Percentiles rank a stretch among this genome's conserved stretches.
Conservation (phyloP, 2,113 vertebrate species). For the Lonchura striata region DNA sequence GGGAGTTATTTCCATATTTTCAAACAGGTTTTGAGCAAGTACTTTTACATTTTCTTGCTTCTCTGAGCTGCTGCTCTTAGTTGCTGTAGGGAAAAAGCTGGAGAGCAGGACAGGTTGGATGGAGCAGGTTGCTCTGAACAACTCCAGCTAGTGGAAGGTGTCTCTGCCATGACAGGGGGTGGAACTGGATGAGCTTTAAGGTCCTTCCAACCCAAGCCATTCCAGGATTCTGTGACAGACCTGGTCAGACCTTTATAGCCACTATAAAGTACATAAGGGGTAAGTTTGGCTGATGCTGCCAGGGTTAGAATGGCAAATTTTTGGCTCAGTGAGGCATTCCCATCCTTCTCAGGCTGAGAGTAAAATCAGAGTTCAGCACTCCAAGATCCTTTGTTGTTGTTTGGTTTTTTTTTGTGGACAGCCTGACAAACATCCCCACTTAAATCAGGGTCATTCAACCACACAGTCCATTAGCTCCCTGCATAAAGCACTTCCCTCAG, state of each 20-base stretch:
- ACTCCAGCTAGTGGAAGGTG: background rate
- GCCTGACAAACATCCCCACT: background rate
- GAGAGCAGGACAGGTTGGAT: background rate
- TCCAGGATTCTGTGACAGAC: background rate
- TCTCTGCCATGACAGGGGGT: background rate
- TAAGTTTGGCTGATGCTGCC: background rate
- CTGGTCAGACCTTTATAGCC: background rate
- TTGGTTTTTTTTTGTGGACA: background rate
- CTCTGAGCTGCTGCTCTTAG: background rate
- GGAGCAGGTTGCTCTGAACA: background rate
- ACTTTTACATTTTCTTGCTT: background rate
- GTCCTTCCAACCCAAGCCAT: background rate
- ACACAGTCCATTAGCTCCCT: background rate
- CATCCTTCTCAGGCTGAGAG: background rate
- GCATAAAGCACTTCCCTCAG: background rate
- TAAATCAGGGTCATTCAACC: background rate
- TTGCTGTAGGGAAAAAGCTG: background rate
- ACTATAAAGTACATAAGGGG: accelerated
- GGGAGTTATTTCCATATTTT: background rate
- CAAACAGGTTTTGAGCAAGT: background rate
- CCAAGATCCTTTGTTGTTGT: background rate
- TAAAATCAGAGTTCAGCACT: accelerated
- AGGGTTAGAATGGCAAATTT: background rate
- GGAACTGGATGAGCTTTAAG: background rate
- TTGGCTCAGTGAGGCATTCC: background rate